Conservation (phyloP, 1,140 invertebrate species). For the Drosophila ohnishii region DNA sequence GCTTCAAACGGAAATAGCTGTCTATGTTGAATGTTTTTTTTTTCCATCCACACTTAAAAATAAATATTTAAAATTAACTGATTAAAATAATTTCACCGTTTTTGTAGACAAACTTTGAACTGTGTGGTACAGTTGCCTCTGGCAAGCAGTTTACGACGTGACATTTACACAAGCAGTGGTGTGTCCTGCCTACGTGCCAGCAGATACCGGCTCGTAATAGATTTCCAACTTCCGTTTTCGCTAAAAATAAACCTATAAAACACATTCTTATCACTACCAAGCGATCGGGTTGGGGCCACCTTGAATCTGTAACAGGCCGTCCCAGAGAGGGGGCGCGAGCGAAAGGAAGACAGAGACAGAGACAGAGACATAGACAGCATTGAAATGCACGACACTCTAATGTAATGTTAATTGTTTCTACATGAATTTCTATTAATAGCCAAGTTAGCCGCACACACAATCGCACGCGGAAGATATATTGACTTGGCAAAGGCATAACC, state of each 20-base stretch:
- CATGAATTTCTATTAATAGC: constrained; percentile 63
- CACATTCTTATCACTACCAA: constrained; percentile 35
- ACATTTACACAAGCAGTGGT: constrained; percentile 3
- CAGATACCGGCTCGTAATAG: constrained; percentile 1
- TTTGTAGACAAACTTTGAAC: no score
- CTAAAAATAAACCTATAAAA: constrained; percentile 33
- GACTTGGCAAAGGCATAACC: constrained; percentile 22
- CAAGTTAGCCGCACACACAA: constrained; percentile 46
- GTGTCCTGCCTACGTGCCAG: constrained; percentile 3
- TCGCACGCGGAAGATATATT: constrained; percentile 63
- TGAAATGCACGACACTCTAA: constrained; percentile 55
- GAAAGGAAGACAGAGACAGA: neutral
- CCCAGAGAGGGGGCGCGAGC: constrained; percentile 18
- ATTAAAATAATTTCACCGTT: no score
- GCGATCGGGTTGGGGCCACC: constrained; percentile 40
- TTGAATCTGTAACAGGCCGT: constrained; percentile 69
- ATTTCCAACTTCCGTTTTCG: constrained; percentile 38
- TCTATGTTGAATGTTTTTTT: neutral
- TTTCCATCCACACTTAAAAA: no score
- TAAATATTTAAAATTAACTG: no score
- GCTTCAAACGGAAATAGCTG: constrained; percentile 23
- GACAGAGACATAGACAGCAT: constrained; percentile 24
- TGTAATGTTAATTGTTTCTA: constrained; percentile 66
- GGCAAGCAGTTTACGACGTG: constrained; percentile 13
- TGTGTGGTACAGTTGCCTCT: constrained; percentile 4